phyloP scores from a whole-genome alignment of 1,140 invertebrate species.

The Bicyclus anynana region DNA sequence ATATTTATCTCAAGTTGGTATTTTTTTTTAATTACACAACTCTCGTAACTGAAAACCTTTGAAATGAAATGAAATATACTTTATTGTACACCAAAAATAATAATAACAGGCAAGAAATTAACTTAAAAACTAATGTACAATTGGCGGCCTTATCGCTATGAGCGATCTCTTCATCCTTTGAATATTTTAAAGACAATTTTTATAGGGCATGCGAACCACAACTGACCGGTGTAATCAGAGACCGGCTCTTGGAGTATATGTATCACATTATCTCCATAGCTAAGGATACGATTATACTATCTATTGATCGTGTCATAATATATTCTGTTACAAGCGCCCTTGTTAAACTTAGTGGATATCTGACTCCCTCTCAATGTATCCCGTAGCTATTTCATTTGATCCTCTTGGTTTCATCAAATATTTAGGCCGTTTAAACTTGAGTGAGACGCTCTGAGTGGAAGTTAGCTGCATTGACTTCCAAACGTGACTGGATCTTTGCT shows the following conservation, averaged over 20 bases:
- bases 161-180: no score
- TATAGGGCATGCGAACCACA: no score
- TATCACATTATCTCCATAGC: conserved; percentile 18
- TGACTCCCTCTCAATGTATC: conserved; percentile 57
- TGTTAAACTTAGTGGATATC: conserved; percentile 61
- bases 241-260: not conserved
- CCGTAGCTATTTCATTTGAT: conserved; percentile 72
- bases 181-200: no score
- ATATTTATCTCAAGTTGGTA: no score
- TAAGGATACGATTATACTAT: conserved; percentile 35
- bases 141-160: no score
- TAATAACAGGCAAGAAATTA: no score
- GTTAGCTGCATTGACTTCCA: conserved; percentile 54
- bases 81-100: no score
- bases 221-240: no score
- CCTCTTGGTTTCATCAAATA: conserved; percentile 70
- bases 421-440: conserved; percentile 70
- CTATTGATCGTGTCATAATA: conserved; percentile 63
- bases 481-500: conserved; percentile 38
- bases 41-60: no score
- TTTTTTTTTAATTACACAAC: no score
- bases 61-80: no score
- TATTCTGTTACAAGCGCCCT: conserved; percentile 66
- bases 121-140: no score
- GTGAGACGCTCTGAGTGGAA: conserved; percentile 44